Base-by-base conservation (phyloP, 2,888 invertebrate species). In the Amiota mariae region DNA sequence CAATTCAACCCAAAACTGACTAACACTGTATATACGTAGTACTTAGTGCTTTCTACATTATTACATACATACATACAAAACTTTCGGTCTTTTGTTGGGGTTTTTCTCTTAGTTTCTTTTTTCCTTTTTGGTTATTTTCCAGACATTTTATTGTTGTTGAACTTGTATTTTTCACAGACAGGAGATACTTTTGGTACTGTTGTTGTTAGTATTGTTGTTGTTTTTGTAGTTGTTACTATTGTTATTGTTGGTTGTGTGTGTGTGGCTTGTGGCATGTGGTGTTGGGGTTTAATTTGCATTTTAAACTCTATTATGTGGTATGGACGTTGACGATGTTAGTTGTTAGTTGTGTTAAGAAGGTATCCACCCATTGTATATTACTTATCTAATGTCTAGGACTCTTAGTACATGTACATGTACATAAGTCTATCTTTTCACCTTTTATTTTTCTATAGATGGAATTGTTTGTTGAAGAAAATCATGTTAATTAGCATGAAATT, bases 241-340 rank as follows among this genome's bases (percentile, higher is more conserved):
- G 49, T 36, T 66, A 8, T 71, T 70, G n/a, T 70, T 76, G 73
- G 66, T 68, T n/a, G n/a, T n/a, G n/a, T 51, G 78, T 76, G 48
- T 36, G 59, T 75, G 72, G 78, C 76, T 73, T 74, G 57, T 70
- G 57, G 59, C 46, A 46, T 71, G 51, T 67, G 49, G 20, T 76
- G 78, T 77, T 36, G 76, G 71, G 75, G 75, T 77, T 51, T 75
- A 80, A 80, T 84, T 85, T 84, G 82, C 77, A 85, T 85, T 85
- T 75, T 75, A 81, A 79, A 78, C 79, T 77, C 73, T 70, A 74
- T 75, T 74, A 75, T 76, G 78, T 77, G 74, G 73, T 18, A 10
- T 54, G 2, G 57, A 61, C 61, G 71, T n/a, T 12, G 24, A 36
- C 24, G 24, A 36, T 18, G 20, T 61, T 72, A 57, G 72, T 57